These are phyloP conservation scores for Drosophila pandora DNA, from an alignment of 1,140 invertebrate species.

Conservation along the genomic window DNA sequence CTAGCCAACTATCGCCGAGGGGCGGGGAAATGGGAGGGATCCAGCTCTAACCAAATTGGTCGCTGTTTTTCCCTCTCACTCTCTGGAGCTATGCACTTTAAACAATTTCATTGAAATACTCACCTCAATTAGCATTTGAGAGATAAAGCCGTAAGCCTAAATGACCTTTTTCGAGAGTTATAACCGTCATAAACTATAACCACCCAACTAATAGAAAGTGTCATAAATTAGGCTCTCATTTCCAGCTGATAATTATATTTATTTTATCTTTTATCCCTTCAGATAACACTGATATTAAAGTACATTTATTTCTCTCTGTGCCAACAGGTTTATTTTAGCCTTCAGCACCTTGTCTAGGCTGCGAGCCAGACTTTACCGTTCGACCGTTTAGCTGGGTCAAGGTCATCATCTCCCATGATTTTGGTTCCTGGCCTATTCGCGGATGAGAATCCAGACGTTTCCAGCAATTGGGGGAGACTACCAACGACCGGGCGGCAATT, in stretches of 20 bases:
- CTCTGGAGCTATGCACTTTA: not conserved
- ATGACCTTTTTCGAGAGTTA: not conserved
- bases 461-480: slow-evolving; percentile 13
- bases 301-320: not conserved
- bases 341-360: slow-evolving; percentile 28
- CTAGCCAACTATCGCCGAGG: slow-evolving; percentile 26
- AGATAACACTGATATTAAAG: not conserved
- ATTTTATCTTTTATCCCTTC: not conserved
- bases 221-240: not conserved
- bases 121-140: not conserved
- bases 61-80: slow-evolving; percentile 1
- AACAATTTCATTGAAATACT: not conserved
- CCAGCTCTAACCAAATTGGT: slow-evolving; percentile 42
- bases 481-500: slow-evolving; percentile 3
- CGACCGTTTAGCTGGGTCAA: slow-evolving; percentile 66
- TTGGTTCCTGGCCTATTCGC: slow-evolving; percentile 32
- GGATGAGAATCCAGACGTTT: slow-evolving; percentile 17
- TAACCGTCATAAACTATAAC: not conserved
- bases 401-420: slow-evolving; percentile 40
- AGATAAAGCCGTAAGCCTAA: not conserved
- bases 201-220: not conserved
- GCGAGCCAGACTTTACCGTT: slow-evolving; percentile 67
- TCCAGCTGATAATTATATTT: not conserved
- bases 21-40: slow-evolving; percentile 4
- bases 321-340: slow-evolving; percentile 34